Conservation (phyloP, 2,888 invertebrate genomes). For the Orthosia gracilis region DNA sequence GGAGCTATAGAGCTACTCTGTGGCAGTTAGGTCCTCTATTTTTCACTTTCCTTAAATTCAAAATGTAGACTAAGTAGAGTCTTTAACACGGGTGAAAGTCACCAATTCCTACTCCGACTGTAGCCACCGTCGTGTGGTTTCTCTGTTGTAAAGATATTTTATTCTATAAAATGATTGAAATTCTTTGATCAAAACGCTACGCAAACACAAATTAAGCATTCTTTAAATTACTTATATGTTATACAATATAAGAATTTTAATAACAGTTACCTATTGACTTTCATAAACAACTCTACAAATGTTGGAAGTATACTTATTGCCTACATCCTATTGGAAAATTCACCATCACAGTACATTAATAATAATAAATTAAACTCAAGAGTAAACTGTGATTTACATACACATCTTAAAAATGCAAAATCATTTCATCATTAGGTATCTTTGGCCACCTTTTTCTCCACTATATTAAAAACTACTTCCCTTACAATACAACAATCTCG, state of each 20-base stretch:
- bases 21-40: neutral
- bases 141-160: neutral
- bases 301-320: conserved; percentile 18
- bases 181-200: neutral
- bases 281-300: conserved; percentile 40
- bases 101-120: too few species aligned
- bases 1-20: neutral
- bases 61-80: too few species aligned
- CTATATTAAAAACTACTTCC: conserved; percentile 4
- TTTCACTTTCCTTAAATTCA: too few species aligned
- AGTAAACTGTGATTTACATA: conserved; percentile 10
- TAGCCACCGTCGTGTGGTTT: neutral
- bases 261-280: conserved; percentile 32
- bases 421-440: conserved; percentile 3
- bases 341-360: conserved; percentile 49
- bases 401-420: conserved; percentile 25
- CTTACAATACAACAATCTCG: conserved; percentile 9
- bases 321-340: conserved; percentile 46
- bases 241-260: conserved; percentile 16
- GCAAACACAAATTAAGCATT: conserved; percentile 10
- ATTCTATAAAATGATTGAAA: neutral
- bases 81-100: too few species aligned
- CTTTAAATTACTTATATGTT: conserved; percentile 9
- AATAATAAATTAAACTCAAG: conserved; percentile 19
- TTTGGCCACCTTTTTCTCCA: conserved; percentile 34